Evolutionary conservation across 2,888 invertebrate genomes (phyloP), one percentile per base, ranked within the genome.

Genomic region (Eueremaeus valkanovi): DNA sequence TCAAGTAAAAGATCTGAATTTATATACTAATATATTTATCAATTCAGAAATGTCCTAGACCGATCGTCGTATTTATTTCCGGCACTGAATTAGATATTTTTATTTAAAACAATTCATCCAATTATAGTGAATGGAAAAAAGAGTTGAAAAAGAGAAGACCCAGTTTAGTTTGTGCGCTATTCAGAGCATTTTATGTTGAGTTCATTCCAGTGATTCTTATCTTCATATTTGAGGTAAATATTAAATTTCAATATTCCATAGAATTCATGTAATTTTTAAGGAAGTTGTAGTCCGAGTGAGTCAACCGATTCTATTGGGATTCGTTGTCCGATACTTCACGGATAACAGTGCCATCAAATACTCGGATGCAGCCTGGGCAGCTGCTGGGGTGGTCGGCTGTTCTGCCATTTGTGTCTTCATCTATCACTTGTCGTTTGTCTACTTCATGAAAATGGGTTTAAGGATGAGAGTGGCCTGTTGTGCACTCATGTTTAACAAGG

Each of bases 401-500:
- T 16, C 55, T 18, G 29, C 73, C 11, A 8, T 70, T 9, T 68
- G n/a, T 58, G 42, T 93, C 31, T 85, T 92, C 79, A 85, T 90
- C n/a, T 89, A 55, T 55, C 27, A 68, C 33, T 8, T 73, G n/a
- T 1, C 9, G 9, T 24, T 68, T 13, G 21, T 29, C 9, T 13
- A 18, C 31, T 6, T 27, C 16, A 24, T 73, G 24, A 31, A 58
- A 6, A 87, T 91, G 83, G 85, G 93, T 66, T 91, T 92, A 91
- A 89, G 90, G 83, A 87, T 92, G 82, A 85, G 93, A 18, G 88
- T 93, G 0, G 91, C 92, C 0, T 89, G 90, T 81, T 92, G 92
- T 81, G 89, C 92, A 0, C 85, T 95, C 31, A 88, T 95, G 75
- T 93, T 92, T 82, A 87, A 92, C 82, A 94, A 94, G 88, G 76